These are phyloP conservation scores for Phylloscopus collybita DNA, from an alignment of 2,797 vertebrate genomes.

Conservation along the genomic window DNA sequence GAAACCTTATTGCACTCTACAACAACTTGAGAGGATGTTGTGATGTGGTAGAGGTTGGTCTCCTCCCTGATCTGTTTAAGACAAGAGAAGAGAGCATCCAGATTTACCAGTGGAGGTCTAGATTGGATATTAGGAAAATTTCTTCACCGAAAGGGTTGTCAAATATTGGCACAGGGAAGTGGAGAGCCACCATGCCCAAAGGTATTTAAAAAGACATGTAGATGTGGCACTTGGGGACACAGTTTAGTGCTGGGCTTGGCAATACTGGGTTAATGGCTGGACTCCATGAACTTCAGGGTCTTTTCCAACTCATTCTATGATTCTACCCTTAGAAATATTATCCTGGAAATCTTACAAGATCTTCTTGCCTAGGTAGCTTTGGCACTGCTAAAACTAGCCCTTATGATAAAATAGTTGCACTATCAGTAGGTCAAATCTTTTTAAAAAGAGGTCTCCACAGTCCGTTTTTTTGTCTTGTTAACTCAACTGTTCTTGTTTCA, in stretches of 20 bases:
- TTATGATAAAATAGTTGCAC: neutral
- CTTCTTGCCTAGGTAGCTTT: neutral
- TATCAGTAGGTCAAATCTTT: neutral
- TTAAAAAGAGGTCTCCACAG: neutral
- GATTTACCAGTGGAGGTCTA: neutral
- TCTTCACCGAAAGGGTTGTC: neutral
- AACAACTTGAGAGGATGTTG: neutral
- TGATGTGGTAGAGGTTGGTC: neutral
- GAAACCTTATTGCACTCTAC: neutral
- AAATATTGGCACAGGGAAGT: neutral
- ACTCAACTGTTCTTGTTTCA: neutral
- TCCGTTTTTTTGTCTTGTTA: neutral
- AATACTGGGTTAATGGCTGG: neutral
- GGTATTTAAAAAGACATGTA: neutral
- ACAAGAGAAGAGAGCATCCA: neutral
- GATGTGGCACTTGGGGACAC: neutral
- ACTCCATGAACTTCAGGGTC: neutral
- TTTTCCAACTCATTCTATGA: neutral
- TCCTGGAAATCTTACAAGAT: neutral
- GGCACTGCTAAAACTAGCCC: neutral
- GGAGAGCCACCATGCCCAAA: neutral
- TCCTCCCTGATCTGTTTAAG: neutral
- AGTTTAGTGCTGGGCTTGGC: neutral
- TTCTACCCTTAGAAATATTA: neutral
- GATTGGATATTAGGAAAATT: neutral